Conservation (phyloP, 2,113 vertebrate genomes). For the Dendropsophus ebraccatus region DNA sequence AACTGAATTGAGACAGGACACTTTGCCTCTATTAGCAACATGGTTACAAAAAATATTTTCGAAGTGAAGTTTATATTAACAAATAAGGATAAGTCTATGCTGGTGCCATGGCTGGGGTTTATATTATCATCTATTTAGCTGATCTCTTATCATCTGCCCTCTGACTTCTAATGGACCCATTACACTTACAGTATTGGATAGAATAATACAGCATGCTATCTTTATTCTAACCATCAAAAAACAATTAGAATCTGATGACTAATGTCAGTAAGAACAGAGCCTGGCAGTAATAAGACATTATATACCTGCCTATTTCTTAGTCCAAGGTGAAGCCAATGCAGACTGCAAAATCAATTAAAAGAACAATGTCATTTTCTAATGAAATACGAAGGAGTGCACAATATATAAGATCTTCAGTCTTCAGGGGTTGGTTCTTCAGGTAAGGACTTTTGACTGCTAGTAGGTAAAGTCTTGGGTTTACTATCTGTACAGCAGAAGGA, state of each 20-base stretch:
- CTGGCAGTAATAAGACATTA: background rate
- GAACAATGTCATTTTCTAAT: background rate
- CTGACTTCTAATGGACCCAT: background rate
- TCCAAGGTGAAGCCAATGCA: background rate
- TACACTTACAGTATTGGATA: background rate
- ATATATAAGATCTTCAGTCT: slow-evolving; percentile 38
- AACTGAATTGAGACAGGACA: background rate
- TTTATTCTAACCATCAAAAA: background rate
- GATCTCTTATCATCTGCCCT: background rate
- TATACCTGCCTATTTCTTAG: background rate
- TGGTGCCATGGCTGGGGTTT: background rate
- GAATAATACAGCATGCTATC: background rate
- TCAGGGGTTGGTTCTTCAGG: background rate
- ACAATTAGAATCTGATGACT: background rate
- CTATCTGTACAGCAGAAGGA: slow-evolving; percentile 62
- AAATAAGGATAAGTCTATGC: background rate
- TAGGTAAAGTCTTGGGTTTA: slow-evolving; percentile 30
- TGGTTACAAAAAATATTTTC: background rate
- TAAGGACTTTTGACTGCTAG: slow-evolving; percentile 3
- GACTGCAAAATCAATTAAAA: background rate
- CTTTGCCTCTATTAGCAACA: background rate
- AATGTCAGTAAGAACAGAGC: background rate
- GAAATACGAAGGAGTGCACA: background rate
- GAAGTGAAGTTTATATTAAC: background rate
- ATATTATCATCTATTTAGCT: too few species aligned